Percentiles rank a stretch among this genome's conserved stretches.
Evolutionary conservation across 2,797 vertebrate genomes (phyloP).

Genomic region (Anolis apletophallus): DNA sequence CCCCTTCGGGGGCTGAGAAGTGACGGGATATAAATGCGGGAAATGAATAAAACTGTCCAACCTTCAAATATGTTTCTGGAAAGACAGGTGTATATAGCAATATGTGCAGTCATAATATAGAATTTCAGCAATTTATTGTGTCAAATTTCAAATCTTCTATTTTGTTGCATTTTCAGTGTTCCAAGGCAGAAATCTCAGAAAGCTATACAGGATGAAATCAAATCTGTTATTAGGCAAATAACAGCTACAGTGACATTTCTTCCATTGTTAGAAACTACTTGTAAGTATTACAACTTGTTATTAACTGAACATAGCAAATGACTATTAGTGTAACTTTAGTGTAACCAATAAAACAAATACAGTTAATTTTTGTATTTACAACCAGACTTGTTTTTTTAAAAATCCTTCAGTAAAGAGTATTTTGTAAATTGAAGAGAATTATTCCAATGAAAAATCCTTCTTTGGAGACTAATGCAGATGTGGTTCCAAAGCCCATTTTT

Average conservation of each 20-base stretch:
- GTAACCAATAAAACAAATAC: too few relatives aligned
- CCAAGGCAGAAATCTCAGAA: constrained; percentile 93
- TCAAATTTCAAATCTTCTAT: not conserved
- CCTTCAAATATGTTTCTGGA: too few relatives aligned
- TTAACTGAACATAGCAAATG: not conserved
- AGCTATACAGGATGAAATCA: constrained; percentile 95
- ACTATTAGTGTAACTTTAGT: not conserved
- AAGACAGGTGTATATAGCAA: too few relatives aligned
- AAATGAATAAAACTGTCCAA: too few relatives aligned
- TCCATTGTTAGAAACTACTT: constrained; percentile 91
- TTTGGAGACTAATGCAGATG: not conserved
- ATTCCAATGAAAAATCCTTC: not conserved
- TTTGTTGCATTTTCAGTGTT: constrained; percentile 73
- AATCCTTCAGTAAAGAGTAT: too few relatives aligned
- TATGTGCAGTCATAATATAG: not conserved
- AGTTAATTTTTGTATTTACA: too few relatives aligned
- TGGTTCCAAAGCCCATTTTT: not conserved
- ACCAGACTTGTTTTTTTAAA: too few relatives aligned
- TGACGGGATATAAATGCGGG: too few relatives aligned
- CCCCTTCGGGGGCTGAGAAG: too few relatives aligned
- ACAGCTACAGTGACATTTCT: constrained; percentile 96
- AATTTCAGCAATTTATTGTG: not conserved
- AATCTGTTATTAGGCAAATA: constrained; percentile 94
- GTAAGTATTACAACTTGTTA: constrained; percentile 80
- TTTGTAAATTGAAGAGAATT: not conserved